phyloP scores from a whole-genome alignment of 2,797 vertebrate species.

The Nyctalus aviator region DNA sequence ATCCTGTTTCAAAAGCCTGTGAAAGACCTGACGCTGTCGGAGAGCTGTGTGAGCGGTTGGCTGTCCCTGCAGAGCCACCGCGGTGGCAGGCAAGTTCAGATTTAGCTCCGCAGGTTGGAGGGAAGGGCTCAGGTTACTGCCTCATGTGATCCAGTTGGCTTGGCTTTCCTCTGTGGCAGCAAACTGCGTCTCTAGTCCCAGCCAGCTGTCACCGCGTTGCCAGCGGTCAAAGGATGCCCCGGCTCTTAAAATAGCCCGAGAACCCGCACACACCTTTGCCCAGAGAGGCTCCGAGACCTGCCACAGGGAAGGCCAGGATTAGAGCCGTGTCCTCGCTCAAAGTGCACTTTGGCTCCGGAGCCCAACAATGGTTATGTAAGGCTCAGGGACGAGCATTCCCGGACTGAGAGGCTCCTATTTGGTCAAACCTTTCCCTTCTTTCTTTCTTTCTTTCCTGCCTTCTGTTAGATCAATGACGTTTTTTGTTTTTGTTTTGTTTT shows the following conservation, averaged over 20 bases:
- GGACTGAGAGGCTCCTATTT: background rate
- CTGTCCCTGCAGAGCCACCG: background rate
- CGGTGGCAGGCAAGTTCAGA: background rate
- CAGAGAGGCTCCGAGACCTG: background rate
- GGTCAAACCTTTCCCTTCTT: background rate
- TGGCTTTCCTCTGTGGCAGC: slow-evolving; percentile 42
- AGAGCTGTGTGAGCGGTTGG: background rate
- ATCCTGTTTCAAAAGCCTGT: slow-evolving; percentile 14
- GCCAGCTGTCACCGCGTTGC: slow-evolving; percentile 62
- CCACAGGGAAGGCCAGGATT: background rate
- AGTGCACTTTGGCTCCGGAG: background rate
- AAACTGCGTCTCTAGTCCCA: background rate
- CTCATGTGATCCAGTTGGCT: slow-evolving; percentile 67
- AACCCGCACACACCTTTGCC: background rate
- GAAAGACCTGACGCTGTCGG: background rate
- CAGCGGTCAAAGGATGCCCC: background rate
- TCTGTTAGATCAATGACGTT: background rate
- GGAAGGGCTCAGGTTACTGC: slow-evolving; percentile 53
- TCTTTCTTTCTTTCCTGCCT: background rate
- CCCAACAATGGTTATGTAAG: background rate
- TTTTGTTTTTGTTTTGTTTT: background rate
- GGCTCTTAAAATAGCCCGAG: slow-evolving; percentile 19
- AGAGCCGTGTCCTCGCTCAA: background rate
- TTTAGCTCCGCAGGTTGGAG: slow-evolving; percentile 12
- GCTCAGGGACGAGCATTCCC: background rate